Conservation (phyloP, 2,113 vertebrate genomes). For the Peromyscus polionotus region DNA sequence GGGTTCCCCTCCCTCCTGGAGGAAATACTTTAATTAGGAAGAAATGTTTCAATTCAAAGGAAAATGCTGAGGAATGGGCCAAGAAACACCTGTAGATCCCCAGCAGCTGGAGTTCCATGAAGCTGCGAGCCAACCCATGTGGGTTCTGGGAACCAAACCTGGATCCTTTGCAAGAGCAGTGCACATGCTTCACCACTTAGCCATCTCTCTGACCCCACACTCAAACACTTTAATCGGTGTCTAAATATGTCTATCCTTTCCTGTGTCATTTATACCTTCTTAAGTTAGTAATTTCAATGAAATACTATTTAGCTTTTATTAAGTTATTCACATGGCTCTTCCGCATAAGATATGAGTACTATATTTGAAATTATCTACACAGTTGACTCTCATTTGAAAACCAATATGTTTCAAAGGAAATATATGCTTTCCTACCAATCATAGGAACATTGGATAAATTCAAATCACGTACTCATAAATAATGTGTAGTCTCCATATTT, state of each 20-base stretch:
- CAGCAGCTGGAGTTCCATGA: not conserved
- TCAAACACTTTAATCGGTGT: not conserved
- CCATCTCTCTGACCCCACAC: not conserved
- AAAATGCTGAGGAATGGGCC: not conserved
- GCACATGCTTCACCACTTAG: not conserved
- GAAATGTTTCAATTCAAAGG: not conserved
- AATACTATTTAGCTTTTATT: not conserved
- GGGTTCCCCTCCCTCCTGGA: not conserved
- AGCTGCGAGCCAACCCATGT: not conserved
- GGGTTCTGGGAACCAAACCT: not conserved
- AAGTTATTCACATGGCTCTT: not conserved
- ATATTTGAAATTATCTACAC: not conserved
- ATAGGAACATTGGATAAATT: not conserved
- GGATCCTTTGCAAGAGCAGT: not conserved
- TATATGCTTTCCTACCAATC: not conserved
- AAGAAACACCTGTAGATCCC: not conserved
- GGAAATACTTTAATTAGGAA: not conserved
- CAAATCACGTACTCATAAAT: not conserved
- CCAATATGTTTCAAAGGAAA: not conserved
- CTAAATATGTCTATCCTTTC: not conserved
- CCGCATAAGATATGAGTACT: not conserved
- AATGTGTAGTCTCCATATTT: too few species aligned
- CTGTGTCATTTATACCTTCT: not conserved
- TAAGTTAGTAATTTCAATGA: not conserved
- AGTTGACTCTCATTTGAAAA: not conserved